Conservation (phyloP, 2,797 vertebrate species). For the Hypotaenidia okinawae region DNA sequence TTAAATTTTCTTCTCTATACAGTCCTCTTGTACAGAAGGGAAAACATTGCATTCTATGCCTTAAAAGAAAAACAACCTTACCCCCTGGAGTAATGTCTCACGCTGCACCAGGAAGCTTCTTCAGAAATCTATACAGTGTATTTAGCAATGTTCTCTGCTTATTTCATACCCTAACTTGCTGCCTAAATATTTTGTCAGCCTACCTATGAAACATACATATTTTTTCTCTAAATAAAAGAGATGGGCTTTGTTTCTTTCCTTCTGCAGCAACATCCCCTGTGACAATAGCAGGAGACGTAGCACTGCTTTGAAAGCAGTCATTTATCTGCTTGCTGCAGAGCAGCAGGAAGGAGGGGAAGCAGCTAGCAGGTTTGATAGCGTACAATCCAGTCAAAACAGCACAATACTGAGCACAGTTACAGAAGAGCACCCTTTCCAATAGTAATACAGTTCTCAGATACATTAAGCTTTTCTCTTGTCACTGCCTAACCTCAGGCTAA, state of each 20-base stretch:
- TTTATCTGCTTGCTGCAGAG: conserved; percentile 54
- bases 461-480: conserved; percentile 40
- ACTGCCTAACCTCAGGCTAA: conserved; percentile 15
- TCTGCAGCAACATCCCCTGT: neutral
- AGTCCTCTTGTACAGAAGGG: neutral
- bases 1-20: neutral
- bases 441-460: conserved; percentile 17
- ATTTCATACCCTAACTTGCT: conserved; percentile 15
- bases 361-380: conserved; percentile 15
- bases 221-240: conserved; percentile 23
- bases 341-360: conserved; percentile 16
- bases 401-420: conserved; percentile 8
- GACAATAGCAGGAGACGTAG: neutral
- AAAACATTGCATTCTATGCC: neutral
- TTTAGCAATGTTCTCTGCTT: conserved; percentile 23
- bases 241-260: conserved; percentile 20
- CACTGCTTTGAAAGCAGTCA: conserved; percentile 22
- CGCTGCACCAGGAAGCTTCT: neutral
- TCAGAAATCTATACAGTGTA: neutral
- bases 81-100: neutral
- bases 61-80: neutral
- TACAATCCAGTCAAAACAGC: conserved; percentile 25
- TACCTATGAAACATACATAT: neutral
- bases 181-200: conserved; percentile 33
- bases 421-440: conserved; percentile 29